phyloP scores from a whole-genome alignment of 2,113 vertebrate species.

The Limnothrissa miodon region DNA sequence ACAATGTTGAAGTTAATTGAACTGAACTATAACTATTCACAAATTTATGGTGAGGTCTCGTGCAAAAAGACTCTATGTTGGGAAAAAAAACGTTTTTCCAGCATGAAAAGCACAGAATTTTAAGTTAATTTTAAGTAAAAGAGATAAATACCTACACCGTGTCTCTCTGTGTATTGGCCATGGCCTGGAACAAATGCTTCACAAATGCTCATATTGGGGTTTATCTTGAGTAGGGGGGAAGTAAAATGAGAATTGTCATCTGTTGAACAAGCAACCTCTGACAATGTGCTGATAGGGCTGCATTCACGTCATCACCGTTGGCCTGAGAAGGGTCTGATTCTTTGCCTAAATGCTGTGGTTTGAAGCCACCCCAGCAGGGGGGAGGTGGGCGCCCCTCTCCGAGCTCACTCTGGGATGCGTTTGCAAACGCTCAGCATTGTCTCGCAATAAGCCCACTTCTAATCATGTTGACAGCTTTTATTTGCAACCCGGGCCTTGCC shows the following conservation, averaged over 20 bases:
- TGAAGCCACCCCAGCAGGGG: conserved; percentile 15
- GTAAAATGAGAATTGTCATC: conserved; percentile 15
- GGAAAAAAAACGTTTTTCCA: not conserved
- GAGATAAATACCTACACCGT: not conserved
- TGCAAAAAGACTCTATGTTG: not conserved
- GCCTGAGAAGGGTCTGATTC: conserved; percentile 4
- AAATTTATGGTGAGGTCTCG: not conserved
- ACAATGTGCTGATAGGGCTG: conserved; percentile 15
- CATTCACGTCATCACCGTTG: not conserved
- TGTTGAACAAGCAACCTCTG: conserved; percentile 17
- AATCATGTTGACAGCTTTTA: conserved; percentile 61
- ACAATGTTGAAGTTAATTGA: not conserved
- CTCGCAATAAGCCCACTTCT: conserved; percentile 42
- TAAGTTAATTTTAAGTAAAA: not conserved
- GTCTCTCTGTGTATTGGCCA: not conserved
- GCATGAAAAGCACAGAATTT: not conserved
- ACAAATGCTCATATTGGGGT: not conserved
- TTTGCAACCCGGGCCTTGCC: conserved; percentile 42
- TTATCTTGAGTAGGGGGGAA: not conserved
- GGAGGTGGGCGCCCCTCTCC: not conserved
- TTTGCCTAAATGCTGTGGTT: not conserved
- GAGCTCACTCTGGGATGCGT: conserved; percentile 17
- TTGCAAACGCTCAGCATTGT: conserved; percentile 35
- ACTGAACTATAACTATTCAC: not conserved
- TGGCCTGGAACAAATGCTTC: conserved; percentile 9